Conservation (phyloP, 2,113 vertebrate genomes). For the Halcyon malimbica region DNA sequence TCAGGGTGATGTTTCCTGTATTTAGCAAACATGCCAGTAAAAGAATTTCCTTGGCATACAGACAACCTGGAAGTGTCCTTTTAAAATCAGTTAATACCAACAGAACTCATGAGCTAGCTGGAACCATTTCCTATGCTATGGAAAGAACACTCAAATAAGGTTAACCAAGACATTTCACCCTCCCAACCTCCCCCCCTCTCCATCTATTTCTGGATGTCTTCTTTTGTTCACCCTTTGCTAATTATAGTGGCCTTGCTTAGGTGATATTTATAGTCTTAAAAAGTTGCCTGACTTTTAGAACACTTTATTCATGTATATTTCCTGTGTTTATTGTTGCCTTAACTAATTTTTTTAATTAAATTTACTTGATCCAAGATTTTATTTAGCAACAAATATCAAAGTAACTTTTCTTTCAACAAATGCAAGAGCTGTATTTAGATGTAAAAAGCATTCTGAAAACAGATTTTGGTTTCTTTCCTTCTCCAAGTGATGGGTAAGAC, state of each 20-base stretch:
- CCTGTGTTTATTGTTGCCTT: slow-evolving; percentile 85
- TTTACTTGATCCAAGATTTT: slow-evolving; percentile 75
- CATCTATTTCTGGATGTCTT: slow-evolving; percentile 88
- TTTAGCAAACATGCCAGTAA: slow-evolving; percentile 71
- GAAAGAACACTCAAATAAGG: slow-evolving; percentile 86
- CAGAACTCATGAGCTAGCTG: slow-evolving; percentile 69
- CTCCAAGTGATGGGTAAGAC: not conserved
- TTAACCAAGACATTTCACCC: slow-evolving; percentile 76
- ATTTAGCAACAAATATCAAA: slow-evolving; percentile 80
- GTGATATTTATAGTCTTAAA: slow-evolving; percentile 88
- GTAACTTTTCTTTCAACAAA: slow-evolving; percentile 77
- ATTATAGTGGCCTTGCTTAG: slow-evolving; percentile 85
- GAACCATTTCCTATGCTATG: slow-evolving; percentile 76
- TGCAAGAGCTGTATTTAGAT: slow-evolving; percentile 66
- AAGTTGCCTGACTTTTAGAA: slow-evolving; percentile 78
- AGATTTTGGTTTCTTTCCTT: slow-evolving; percentile 57
- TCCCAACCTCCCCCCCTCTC: slow-evolving; percentile 71
- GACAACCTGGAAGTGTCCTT: slow-evolving; percentile 76
- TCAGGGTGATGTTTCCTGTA: slow-evolving; percentile 72
- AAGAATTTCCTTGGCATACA: slow-evolving; percentile 79
- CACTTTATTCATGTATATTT: slow-evolving; percentile 89
- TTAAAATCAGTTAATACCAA: slow-evolving; percentile 74
- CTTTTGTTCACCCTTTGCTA: slow-evolving; percentile 93
- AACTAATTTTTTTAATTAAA: slow-evolving; percentile 75
- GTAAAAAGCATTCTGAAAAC: slow-evolving; percentile 54